Evolutionary conservation across 2,113 vertebrate species (phyloP).

Genomic region (Ammodytes marinus): DNA sequence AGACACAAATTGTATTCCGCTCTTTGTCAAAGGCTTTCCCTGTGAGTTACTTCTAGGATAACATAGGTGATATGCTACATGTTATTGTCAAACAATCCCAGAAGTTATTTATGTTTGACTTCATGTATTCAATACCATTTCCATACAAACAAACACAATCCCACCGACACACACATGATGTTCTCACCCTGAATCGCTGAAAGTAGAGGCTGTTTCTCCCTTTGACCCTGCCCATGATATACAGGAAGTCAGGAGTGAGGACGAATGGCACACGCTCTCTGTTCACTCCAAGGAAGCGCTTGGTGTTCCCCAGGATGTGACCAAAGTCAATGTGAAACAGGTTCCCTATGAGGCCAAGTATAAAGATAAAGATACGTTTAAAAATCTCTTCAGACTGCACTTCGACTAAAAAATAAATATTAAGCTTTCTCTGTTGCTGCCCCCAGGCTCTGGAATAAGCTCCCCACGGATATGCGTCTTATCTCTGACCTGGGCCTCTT

Average conservation of each 20-base stretch:
- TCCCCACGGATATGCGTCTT: too few relatives aligned
- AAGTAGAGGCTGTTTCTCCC: slow-evolving; percentile 83
- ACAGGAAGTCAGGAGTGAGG: slow-evolving; percentile 88
- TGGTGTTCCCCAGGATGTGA: slow-evolving; percentile 87
- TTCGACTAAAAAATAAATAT: too few relatives aligned
- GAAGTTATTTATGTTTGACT: not conserved
- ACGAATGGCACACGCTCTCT: slow-evolving; percentile 87
- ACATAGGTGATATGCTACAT: not conserved
- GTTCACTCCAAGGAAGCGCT: slow-evolving; percentile 82
- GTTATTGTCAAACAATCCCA: not conserved
- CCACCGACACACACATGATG: not conserved
- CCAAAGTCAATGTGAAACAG: slow-evolving; percentile 89
- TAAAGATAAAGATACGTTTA: not conserved
- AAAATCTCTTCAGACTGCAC: too few relatives aligned
- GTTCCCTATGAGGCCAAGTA: slow-evolving; percentile 76
- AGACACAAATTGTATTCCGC: too few relatives aligned
- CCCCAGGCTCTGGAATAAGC: too few relatives aligned
- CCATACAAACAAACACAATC: slow-evolving; percentile 11
- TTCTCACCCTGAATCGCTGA: slow-evolving; percentile 81
- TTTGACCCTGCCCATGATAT: slow-evolving; percentile 84
- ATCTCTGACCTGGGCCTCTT: too few relatives aligned
- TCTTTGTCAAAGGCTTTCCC: too few relatives aligned
- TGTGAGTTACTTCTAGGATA: too few relatives aligned
- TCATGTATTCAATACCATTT: not conserved
- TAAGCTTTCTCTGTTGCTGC: too few relatives aligned